Percentiles rank a stretch among this genome's conserved stretches.
phyloP scores from a whole-genome alignment of 2,888 invertebrate genomes.

The Agrochola lota region DNA sequence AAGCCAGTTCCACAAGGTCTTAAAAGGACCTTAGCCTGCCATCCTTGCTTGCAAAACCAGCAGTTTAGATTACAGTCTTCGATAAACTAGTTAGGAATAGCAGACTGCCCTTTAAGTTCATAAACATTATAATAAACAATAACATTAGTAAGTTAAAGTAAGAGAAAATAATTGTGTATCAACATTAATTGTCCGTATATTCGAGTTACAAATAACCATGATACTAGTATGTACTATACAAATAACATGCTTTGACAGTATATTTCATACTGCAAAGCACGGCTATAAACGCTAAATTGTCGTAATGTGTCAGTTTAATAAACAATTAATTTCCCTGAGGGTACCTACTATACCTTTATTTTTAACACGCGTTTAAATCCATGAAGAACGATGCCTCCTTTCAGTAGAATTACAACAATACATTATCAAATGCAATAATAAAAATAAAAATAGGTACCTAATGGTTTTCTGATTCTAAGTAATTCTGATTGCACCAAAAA shows the following conservation, averaged over 20 bases:
- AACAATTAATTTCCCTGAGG: background rate
- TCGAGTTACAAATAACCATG: too few relatives aligned
- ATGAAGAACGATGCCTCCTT: background rate
- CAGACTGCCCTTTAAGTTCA: slow-evolving; percentile 26
- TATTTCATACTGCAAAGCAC: too few relatives aligned
- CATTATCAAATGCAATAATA: background rate
- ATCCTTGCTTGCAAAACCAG: slow-evolving; percentile 32
- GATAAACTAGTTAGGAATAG: background rate
- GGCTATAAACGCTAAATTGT: background rate
- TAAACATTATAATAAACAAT: slow-evolving; percentile 5
- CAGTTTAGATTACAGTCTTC: slow-evolving; percentile 4
- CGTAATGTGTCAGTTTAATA: background rate
- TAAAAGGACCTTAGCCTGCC: background rate
- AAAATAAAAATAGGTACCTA: background rate
- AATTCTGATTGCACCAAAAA: too few relatives aligned
- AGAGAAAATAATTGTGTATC: background rate
- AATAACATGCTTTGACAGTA: too few relatives aligned
- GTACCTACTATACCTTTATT: background rate
- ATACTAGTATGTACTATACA: too few relatives aligned
- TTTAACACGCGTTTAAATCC: background rate
- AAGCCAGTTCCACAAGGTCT: slow-evolving; percentile 52
- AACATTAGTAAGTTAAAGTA: too few relatives aligned
- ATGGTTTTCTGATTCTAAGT: background rate
- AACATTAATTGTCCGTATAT: too few relatives aligned
- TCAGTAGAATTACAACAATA: background rate